These are phyloP conservation scores for Lordiphosa collinella DNA, from an alignment of 1,140 invertebrate species.

Conservation along the genomic window DNA sequence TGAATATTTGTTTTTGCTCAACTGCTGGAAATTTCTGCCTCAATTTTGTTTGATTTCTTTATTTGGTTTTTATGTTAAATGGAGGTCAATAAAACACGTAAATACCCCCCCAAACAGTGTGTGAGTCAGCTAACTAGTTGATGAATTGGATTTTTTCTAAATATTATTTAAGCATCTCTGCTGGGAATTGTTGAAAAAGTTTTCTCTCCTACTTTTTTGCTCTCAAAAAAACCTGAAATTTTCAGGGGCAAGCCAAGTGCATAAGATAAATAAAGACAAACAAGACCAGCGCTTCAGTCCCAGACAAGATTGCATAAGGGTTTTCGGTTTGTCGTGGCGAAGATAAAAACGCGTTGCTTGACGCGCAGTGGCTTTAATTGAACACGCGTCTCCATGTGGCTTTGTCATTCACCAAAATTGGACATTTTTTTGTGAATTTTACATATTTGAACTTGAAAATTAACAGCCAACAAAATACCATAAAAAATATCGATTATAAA, in stretches of 20 bases:
- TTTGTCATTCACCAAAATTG: constrained; percentile 18
- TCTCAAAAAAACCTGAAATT: constrained; percentile 71
- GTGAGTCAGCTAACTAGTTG: constrained; percentile 38
- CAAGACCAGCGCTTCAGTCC: constrained; percentile 35
- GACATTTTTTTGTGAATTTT: constrained; percentile 1
- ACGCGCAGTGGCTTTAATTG: constrained; percentile 55
- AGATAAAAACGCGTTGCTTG: constrained; percentile 53
- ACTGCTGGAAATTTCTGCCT: constrained; percentile 50
- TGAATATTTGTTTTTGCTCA: constrained; percentile 23
- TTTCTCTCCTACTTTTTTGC: constrained; percentile 26
- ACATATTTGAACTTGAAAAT: constrained; percentile 52
- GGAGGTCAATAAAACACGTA: constrained; percentile 70
- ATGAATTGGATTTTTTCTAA: constrained; percentile 15
- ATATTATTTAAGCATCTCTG: neutral
- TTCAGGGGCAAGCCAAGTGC: constrained; percentile 69
- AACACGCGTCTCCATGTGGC: constrained; percentile 41
- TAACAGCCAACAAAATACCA: constrained; percentile 25
- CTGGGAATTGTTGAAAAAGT: constrained; percentile 14
- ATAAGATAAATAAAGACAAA: constrained; percentile 54
- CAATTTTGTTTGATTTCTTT: constrained; percentile 58
- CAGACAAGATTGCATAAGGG: constrained; percentile 74
- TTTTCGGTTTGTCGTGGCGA: constrained; percentile 14
- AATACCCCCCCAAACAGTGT: constrained; percentile 50
- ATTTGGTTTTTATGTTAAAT: constrained; percentile 45
- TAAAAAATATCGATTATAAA: constrained; percentile 29